These are phyloP conservation scores for Thumatha senex DNA, from an alignment of 2,888 invertebrate species.

Conservation along the genomic window DNA sequence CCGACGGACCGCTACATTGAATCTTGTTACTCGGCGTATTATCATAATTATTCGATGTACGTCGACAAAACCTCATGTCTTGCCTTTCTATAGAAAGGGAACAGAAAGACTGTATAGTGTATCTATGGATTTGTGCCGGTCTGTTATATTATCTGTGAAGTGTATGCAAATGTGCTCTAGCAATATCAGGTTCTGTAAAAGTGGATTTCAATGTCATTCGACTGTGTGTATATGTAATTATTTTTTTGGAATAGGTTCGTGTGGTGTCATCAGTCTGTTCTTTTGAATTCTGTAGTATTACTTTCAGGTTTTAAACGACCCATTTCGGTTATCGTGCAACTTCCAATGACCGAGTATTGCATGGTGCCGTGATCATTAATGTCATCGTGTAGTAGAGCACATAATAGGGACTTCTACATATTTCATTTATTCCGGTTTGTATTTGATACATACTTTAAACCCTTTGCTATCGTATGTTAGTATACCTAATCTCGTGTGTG, in stretches of 20 bases:
- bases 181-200: constrained; percentile 29
- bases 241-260: constrained; percentile 26
- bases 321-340: constrained; percentile 47
- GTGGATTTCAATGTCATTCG: constrained; percentile 35
- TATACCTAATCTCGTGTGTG: constrained; percentile 21
- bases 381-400: constrained; percentile 33
- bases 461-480: constrained; percentile 2
- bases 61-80: constrained; percentile 26
- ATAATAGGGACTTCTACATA: neutral
- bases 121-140: constrained; percentile 18
- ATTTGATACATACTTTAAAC: neutral
- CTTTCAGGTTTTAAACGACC: constrained; percentile 43
- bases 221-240: constrained; percentile 35
- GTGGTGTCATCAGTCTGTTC: constrained; percentile 26
- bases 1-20: constrained; percentile 58
- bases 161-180: constrained; percentile 28
- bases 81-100: constrained; percentile 16
- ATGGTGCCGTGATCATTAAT: constrained; percentile 49
- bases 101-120: constrained; percentile 22
- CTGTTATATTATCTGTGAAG: constrained; percentile 28
- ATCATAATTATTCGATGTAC: constrained; percentile 41
- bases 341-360: constrained; percentile 46
- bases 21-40: constrained; percentile 43
- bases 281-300: constrained; percentile 24
- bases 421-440: neutral